phyloP scores from a whole-genome alignment of 2,888 invertebrate genomes.

The Carterocephalus palaemon region DNA sequence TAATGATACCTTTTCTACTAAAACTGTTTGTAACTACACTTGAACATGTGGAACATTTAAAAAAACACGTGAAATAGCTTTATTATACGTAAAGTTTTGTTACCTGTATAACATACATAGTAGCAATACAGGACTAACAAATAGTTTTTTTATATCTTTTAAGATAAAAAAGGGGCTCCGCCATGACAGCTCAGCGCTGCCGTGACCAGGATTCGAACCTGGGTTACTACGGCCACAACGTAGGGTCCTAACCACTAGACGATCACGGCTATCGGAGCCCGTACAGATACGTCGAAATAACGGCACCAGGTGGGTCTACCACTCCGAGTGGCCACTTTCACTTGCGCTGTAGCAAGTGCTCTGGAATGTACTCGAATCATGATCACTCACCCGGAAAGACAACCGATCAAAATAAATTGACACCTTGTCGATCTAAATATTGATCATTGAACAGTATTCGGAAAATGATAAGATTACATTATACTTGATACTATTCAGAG shows the following conservation, averaged over 20 bases:
- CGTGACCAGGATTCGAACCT: slow-evolving; percentile 85
- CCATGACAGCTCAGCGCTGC: slow-evolving; percentile 42
- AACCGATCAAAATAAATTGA: slow-evolving; percentile 2
- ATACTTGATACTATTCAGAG: not conserved
- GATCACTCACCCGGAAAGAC: slow-evolving; percentile 13
- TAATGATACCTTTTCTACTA: too few species aligned
- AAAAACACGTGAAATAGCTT: too few species aligned
- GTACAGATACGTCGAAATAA: not conserved
- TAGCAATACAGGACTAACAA: too few species aligned
- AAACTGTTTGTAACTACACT: too few species aligned
- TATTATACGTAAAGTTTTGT: too few species aligned
- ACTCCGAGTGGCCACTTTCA: slow-evolving; percentile 1
- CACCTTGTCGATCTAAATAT: not conserved
- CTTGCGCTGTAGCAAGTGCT: slow-evolving; percentile 9
- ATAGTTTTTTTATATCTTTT: too few species aligned
- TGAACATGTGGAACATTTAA: too few species aligned
- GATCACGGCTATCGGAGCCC: slow-evolving; percentile 62
- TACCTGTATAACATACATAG: too few species aligned
- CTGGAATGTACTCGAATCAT: slow-evolving; percentile 6
- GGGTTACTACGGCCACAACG: slow-evolving; percentile 88
- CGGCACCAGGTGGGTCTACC: not conserved
- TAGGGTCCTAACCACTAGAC: slow-evolving; percentile 88
- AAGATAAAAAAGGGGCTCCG: not conserved
- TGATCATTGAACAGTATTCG: not conserved
- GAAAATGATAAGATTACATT: not conserved